Evolutionary conservation across 2,797 vertebrate genomes (phyloP), one percentile per base, ranked within the genome.

Genomic region (Aphelocoma californica): DNA sequence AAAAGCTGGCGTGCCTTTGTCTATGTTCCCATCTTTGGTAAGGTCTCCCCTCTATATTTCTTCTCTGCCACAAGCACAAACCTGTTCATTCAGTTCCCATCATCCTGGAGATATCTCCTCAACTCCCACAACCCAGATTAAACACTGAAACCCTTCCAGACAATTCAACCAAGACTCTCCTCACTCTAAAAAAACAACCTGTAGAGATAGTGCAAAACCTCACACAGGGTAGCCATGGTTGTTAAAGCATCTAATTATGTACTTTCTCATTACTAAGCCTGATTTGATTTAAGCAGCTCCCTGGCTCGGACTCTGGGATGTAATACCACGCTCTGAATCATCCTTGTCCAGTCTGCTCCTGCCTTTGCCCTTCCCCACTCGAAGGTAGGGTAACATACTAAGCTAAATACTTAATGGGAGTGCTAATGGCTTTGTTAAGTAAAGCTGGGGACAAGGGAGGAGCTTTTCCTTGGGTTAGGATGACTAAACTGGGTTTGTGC

Each of bases 331-430:
- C 62, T 95, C 83, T 94, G 92, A 95, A 91, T 95, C 90, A 95
- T 89, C 73, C 71, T 71, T 6, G 4, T 90, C 90, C 82, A 83
- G 89, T 96, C 95, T 95, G 95, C 86, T 95, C 73, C 12, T 7
- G 67, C 64, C 91, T 94, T 74, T 83, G 87, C 60, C 95, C 95
- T 93, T 96, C 91, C 80, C 58, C 0, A 2, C 65, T 89, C 1
- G 0, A 77, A 97, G 96, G 94, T 85, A 96, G 91, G 81, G 81
- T 86, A 93, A 93, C 91, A 77, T 31, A 5, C 78, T 60, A 50
- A 66, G 47, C 53, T 97, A 95, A 97, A 97, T 83, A 93, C 96
- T 97, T 96, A 94, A 96, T 94, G 62, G 62, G 38, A 67, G 31
- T 12, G 72, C 66, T 97, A 97, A 97, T 95, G 85, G 88, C 82